These are phyloP conservation scores for Arbacia lixula DNA, from an alignment of 53 echinoderm and acorn worm species.

Conservation along the genomic window DNA sequence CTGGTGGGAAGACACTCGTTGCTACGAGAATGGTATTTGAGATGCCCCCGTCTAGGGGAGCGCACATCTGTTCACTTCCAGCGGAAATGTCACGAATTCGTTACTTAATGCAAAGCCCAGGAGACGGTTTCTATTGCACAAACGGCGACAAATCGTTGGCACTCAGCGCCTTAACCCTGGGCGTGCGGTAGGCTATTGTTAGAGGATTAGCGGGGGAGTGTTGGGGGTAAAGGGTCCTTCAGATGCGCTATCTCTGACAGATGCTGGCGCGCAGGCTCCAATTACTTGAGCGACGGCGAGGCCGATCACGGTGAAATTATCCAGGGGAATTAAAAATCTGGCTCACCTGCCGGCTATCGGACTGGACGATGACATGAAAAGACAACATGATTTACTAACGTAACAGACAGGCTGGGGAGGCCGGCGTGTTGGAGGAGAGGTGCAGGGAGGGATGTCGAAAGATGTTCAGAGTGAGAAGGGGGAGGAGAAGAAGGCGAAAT, in stretches of 20 bases:
- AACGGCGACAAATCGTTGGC: too few species aligned
- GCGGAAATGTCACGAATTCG: slow-evolving; percentile 23
- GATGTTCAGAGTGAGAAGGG: too few species aligned
- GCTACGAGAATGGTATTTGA: background rate
- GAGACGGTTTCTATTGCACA: too few species aligned
- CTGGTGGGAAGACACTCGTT: too few species aligned
- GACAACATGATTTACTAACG: background rate
- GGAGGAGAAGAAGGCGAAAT: too few species aligned
- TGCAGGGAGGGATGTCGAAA: too few species aligned
- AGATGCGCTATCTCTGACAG: background rate
- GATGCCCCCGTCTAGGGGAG: background rate
- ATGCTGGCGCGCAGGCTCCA: slow-evolving; percentile 20
- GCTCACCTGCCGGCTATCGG: slow-evolving; percentile 14
- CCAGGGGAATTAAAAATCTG: slow-evolving; percentile 20
- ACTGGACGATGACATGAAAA: slow-evolving; percentile 8
- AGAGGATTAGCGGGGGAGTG: too few species aligned
- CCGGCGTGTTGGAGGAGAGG: too few species aligned
- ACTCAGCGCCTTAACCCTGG: too few species aligned
- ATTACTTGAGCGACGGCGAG: slow-evolving; percentile 1
- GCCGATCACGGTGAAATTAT: background rate
- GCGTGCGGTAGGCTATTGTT: too few species aligned
- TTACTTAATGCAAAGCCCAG: too few species aligned
- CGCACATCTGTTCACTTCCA: background rate
- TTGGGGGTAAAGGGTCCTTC: background rate
- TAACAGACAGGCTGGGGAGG: too few species aligned